Conservation (phyloP, 2,797 vertebrate species). For the Microctenopoma lineatum region DNA sequence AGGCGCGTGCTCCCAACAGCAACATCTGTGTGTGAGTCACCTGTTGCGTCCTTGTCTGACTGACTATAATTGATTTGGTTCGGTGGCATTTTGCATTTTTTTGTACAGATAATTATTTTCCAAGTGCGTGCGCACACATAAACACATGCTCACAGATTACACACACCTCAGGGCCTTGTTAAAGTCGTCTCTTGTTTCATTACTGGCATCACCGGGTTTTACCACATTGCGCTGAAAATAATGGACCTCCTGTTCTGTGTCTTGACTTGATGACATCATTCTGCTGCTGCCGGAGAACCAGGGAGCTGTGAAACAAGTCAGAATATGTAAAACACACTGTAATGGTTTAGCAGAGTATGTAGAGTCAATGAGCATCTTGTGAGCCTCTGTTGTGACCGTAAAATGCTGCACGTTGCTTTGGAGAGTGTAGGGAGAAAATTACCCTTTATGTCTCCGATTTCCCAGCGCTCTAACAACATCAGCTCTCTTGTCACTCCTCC, state of each 20-base stretch:
- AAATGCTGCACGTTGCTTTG: slow-evolving; percentile 17
- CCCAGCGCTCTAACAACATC: slow-evolving; percentile 26
- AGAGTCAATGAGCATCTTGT: slow-evolving; percentile 36
- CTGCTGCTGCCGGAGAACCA: slow-evolving; percentile 36
- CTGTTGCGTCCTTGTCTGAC: slow-evolving; percentile 42
- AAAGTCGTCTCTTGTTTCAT: slow-evolving; percentile 70
- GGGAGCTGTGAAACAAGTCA: slow-evolving; percentile 55
- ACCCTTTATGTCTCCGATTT: slow-evolving; percentile 18
- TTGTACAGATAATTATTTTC: slow-evolving; percentile 41
- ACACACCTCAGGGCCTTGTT: slow-evolving; percentile 44
- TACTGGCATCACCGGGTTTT: slow-evolving; percentile 59
- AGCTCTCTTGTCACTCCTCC: slow-evolving; percentile 55
- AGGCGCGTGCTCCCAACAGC: slow-evolving; percentile 19
- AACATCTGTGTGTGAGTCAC: slow-evolving; percentile 67
- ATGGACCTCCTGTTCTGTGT: slow-evolving; percentile 68
- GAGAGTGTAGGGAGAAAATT: slow-evolving; percentile 2
- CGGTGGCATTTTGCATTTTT: slow-evolving; percentile 41
- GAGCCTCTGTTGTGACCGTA: slow-evolving; percentile 31
- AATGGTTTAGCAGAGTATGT: slow-evolving; percentile 38
- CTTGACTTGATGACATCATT: slow-evolving; percentile 71
- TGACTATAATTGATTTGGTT: slow-evolving; percentile 39
- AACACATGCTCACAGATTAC: slow-evolving; percentile 7
- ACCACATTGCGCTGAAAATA: slow-evolving; percentile 53
- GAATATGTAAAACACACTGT: slow-evolving; percentile 61
- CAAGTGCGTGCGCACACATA: background rate